These are phyloP conservation scores for Patagioenas fasciata DNA, from an alignment of 2,113 vertebrate genomes.

Conservation along the genomic window DNA sequence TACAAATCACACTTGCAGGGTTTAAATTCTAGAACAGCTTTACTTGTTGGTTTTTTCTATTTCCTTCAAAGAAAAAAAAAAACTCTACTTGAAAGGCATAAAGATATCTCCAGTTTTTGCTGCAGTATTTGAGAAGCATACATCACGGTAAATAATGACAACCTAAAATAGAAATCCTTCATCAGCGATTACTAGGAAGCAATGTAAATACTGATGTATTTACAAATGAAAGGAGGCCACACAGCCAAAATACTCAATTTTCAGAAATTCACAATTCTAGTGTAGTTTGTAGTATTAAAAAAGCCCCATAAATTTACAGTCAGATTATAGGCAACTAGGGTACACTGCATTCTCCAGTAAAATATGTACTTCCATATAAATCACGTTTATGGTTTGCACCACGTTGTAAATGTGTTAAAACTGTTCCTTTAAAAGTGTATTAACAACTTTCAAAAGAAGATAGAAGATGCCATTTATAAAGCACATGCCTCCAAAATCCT, in stretches of 20 bases:
- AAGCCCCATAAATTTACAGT: background rate
- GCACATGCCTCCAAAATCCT: background rate
- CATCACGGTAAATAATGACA: background rate
- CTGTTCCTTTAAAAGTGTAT: conserved; percentile 34
- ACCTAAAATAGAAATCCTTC: conserved; percentile 42
- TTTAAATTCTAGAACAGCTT: background rate
- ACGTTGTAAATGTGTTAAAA: conserved; percentile 26
- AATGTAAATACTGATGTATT: conserved; percentile 38
- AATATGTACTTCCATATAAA: conserved; percentile 43
- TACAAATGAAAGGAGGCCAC: conserved; percentile 38
- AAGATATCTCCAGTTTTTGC: background rate
- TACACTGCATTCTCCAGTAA: conserved; percentile 19
- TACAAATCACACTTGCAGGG: background rate
- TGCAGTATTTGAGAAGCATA: conserved; percentile 12
- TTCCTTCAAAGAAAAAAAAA: background rate
- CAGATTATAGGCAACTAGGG: conserved; percentile 33
- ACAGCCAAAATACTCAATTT: conserved; percentile 15
- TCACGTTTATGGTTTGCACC: conserved; percentile 32
- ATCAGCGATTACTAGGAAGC: conserved; percentile 20
- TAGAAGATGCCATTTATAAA: conserved; percentile 22
- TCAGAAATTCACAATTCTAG: conserved; percentile 16
- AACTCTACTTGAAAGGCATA: background rate
- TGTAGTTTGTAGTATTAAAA: conserved; percentile 5
- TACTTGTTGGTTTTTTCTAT: background rate
- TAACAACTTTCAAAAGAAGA: conserved; percentile 35